Evolutionary conservation across 1,140 invertebrate genomes (phyloP).

Genomic region (Solen grandis): DNA sequence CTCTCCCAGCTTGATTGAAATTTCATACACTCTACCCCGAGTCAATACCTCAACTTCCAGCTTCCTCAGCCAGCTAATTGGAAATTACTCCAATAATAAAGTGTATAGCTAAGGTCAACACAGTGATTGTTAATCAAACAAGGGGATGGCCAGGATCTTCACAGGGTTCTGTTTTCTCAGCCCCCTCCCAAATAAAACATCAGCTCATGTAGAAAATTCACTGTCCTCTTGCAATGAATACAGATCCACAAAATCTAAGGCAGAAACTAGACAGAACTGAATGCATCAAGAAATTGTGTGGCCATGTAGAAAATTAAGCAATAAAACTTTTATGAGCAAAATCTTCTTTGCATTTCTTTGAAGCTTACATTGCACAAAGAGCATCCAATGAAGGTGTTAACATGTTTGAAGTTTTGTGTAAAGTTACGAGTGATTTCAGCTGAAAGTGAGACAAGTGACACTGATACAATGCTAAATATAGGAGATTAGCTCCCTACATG

Average conservation of each 20-base stretch:
- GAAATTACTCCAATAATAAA: slow-evolving; percentile 25
- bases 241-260: too few relatives aligned
- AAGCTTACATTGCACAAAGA: too few relatives aligned
- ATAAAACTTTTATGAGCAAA: too few relatives aligned
- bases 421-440: slow-evolving; percentile 33
- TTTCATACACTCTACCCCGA: slow-evolving; percentile 34
- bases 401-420: slow-evolving; percentile 34
- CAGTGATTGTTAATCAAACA: slow-evolving; percentile 29
- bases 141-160: neutral
- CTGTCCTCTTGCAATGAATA: too few relatives aligned
- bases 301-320: too few relatives aligned
- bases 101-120: slow-evolving; percentile 9
- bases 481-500: too few relatives aligned
- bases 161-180: neutral
- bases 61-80: slow-evolving; percentile 37
- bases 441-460: slow-evolving; percentile 39
- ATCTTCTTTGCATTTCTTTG: too few relatives aligned
- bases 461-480: too few relatives aligned
- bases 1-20: slow-evolving; percentile 31
- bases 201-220: slow-evolving; percentile 42
- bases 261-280: too few relatives aligned
- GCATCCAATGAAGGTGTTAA: too few relatives aligned
- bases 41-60: slow-evolving; percentile 5
- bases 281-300: too few relatives aligned
- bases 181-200: neutral